These are phyloP conservation scores for Rhipidura dahli DNA, from an alignment of 2,113 vertebrate species.

Conservation along the genomic window DNA sequence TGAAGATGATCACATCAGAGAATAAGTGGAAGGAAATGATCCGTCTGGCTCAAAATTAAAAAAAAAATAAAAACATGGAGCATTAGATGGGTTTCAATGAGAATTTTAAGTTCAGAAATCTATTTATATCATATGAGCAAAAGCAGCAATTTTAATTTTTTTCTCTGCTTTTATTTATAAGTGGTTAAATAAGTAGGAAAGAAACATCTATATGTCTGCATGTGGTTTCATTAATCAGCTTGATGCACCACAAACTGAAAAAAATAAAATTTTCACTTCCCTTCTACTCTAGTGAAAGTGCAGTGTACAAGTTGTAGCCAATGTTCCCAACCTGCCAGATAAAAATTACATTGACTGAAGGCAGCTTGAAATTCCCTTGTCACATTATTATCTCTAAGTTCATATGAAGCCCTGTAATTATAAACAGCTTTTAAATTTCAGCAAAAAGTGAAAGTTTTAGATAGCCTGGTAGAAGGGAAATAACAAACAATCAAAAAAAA, in stretches of 20 bases:
- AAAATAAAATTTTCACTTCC: background rate
- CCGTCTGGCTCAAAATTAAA: background rate
- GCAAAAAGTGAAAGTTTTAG: background rate
- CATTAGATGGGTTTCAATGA: background rate
- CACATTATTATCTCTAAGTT: background rate
- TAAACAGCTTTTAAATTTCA: background rate
- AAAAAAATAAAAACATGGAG: background rate
- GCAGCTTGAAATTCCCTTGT: background rate
- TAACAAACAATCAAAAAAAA: background rate
- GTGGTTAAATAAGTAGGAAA: background rate
- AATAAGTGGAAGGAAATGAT: background rate
- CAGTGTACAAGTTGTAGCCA: background rate
- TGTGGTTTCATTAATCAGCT: background rate
- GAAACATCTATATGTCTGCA: accelerated
- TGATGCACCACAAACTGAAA: background rate
- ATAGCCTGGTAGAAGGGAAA: background rate
- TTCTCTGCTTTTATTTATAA: background rate
- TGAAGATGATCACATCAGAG: background rate
- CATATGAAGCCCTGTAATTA: background rate
- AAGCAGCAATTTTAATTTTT: background rate
- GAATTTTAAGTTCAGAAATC: background rate
- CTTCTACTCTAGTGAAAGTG: background rate
- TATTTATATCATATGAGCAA: background rate
- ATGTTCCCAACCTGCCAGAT: background rate
- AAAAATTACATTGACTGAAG: background rate